These are phyloP conservation scores for Patiria pectinifera DNA, from an alignment of 53 echinoderm and acorn worm genomes.

Conservation along the genomic window DNA sequence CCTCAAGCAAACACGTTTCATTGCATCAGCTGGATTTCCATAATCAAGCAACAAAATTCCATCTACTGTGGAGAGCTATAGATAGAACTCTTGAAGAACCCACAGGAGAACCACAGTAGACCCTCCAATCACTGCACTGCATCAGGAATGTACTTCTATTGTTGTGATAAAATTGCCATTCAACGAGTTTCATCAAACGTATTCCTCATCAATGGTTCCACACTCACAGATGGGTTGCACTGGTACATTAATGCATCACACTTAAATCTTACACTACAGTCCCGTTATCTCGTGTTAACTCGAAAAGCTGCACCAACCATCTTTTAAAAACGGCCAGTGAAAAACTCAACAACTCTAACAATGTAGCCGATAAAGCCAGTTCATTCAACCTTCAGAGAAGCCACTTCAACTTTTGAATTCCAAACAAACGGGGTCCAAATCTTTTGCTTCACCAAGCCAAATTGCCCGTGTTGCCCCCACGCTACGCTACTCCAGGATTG, in stretches of 20 bases:
- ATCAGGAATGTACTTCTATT: background rate
- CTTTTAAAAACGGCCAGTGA: background rate
- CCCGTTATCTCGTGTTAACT: background rate
- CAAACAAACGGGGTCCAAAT: background rate
- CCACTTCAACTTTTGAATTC: background rate
- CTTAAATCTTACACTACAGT: background rate
- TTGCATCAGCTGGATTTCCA: background rate
- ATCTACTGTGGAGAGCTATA: background rate
- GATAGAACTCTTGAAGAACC: background rate
- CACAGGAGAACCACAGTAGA: background rate
- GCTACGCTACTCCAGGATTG: constrained; percentile 17
- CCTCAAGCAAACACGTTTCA: background rate
- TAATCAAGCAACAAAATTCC: background rate
- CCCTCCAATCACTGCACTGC: background rate
- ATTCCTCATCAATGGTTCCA: background rate
- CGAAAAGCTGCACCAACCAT: background rate
- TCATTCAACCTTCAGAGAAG: background rate
- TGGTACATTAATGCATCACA: background rate
- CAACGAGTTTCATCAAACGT: background rate
- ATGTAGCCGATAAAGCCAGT: background rate
- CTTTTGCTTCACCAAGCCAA: background rate
- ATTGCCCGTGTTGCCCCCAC: background rate
- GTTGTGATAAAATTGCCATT: background rate
- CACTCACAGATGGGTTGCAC: background rate
- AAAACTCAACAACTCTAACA: background rate